These are phyloP conservation scores for Grus americana DNA, from an alignment of 2,113 vertebrate genomes.

Conservation along the genomic window DNA sequence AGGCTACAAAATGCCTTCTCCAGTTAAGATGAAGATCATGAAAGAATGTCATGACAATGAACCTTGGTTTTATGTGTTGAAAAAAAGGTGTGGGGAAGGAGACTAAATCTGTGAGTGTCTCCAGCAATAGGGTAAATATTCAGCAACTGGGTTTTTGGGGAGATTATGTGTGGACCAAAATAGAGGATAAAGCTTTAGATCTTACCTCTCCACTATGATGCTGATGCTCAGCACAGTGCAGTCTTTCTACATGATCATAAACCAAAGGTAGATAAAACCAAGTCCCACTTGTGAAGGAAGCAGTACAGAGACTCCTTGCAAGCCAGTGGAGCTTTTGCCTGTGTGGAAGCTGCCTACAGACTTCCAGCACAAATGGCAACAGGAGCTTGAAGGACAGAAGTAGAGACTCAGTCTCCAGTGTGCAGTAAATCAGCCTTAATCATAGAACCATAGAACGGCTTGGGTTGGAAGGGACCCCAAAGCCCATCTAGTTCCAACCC, in stretches of 20 bases:
- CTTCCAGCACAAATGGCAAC: not conserved
- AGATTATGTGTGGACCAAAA: not conserved
- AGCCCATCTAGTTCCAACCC: no score
- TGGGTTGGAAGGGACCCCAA: no score
- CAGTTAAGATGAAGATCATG: not conserved
- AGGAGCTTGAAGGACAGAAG: not conserved
- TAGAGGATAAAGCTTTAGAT: not conserved
- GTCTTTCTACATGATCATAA: not conserved
- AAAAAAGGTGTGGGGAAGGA: not conserved
- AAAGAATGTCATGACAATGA: not conserved
- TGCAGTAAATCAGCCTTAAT: not conserved
- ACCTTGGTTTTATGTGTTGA: not conserved
- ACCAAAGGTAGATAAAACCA: not conserved
- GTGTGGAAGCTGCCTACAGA: not conserved
- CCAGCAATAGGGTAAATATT: not conserved
- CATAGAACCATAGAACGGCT: no score
- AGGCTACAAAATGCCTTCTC: slow-evolving; percentile 3
- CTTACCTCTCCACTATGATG: not conserved
- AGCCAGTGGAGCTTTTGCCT: not conserved
- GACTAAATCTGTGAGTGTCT: not conserved
- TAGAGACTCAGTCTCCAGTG: not conserved
- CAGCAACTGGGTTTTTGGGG: not conserved
- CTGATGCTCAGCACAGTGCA: not conserved
- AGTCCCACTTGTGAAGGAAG: not conserved
- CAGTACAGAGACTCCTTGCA: not conserved